Conservation (phyloP, 2,113 vertebrate species). For the Carettochelys insculpta region DNA sequence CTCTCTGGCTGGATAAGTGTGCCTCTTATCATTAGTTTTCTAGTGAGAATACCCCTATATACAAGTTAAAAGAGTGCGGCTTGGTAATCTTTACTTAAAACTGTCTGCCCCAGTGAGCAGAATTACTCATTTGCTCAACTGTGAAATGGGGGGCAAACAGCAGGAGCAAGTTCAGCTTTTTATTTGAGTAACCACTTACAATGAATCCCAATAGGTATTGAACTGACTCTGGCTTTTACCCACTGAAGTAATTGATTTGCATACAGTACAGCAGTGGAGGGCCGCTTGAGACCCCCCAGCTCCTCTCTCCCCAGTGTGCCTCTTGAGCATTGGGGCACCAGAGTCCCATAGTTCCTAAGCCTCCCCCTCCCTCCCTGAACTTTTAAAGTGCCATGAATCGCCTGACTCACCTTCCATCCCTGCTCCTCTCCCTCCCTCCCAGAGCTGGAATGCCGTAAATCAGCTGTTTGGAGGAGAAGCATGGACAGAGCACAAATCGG, state of each 20-base stretch:
- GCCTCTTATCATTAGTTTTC: neutral
- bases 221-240: neutral
- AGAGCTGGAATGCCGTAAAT: too few relatives aligned
- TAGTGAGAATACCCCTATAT: neutral
- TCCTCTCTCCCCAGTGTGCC: too few relatives aligned
- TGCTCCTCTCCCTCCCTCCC: too few relatives aligned
- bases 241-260: neutral
- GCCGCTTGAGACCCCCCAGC: too few relatives aligned
- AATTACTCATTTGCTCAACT: neutral
- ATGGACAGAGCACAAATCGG: too few relatives aligned
- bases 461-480: too few relatives aligned
- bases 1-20: neutral
- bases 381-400: too few relatives aligned
- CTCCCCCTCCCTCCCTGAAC: too few relatives aligned
- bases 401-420: too few relatives aligned
- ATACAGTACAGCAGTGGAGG: neutral
- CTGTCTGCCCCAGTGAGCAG: neutral
- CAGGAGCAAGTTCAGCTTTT: neutral
- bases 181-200: neutral
- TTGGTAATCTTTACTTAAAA: neutral
- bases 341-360: too few relatives aligned
- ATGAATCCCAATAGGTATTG: neutral
- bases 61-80: neutral
- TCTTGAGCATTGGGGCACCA: too few relatives aligned
- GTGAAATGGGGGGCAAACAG: neutral